Evolutionary conservation across 64 coral and sea anemone genomes (phyloP), one percentile per base, ranked within the genome.

Genomic region (Anthopleura sola): DNA sequence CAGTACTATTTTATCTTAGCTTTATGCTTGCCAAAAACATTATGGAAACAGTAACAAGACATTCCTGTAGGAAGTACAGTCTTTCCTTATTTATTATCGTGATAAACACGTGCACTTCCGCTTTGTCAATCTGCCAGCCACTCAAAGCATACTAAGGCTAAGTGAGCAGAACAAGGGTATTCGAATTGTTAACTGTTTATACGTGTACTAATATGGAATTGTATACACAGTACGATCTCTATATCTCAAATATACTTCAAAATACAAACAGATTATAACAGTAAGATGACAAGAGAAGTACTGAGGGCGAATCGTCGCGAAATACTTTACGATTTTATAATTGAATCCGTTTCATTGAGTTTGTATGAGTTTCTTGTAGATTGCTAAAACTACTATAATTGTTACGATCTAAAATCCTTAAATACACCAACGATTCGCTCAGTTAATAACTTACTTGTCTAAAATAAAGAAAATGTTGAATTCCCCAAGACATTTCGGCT

Each of bases 101-200:
- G 66, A 71, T 71, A 71, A 71, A 71, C 66, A 71, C 66, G 66
- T 71, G 66, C 66, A 71, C 66, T 71, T 71, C 66, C 66, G 66
- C 15, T 71, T 34, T 71, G 66, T 34, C 66, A 34, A 71, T 32
- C 66, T 34, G 29, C 66, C 66, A 71, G 26, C 10, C 66, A 33
- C 28, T 34, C 14, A 71, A 34, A 71, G 14, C 66, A 32, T 71
- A 68, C 62, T 26, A 0, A 68, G 62, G 23, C 20, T 68, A 71
- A 71, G 12, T n/a, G 28, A 44, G 40, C 40, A 44, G 4, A 44
- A 44, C 66, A 34, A 28, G 6, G 28, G 28, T 9, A 24, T 23
- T 58, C 9, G n/a, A 4, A 3, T 26, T 5, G 24, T 26, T n/a
- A 10, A 1, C 23, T 29, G 62, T 68, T 32, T 15, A 32, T 15